Base-by-base conservation (phyloP, 2,888 invertebrate species). In the Apoda limacodes region DNA sequence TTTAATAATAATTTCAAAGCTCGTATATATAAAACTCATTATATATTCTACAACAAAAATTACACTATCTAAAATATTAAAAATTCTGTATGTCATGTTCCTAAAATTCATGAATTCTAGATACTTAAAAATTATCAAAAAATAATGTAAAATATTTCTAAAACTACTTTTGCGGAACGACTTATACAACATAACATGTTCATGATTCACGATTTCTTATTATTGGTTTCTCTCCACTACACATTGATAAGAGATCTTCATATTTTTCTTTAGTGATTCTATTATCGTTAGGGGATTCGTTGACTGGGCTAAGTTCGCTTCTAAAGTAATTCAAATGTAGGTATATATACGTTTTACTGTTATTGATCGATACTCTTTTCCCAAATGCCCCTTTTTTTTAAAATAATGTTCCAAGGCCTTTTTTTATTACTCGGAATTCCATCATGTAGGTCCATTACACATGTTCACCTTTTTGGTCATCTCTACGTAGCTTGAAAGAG, bases 231-330 rank as follows among this genome's bases (percentile, higher is more conserved):
- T 22, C 22, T 22, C 22, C 22, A 12, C 22, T 22, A 22, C 22
- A 22, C 22, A 22, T 22, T 22, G 22, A 22, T 22, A n/a, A 7
- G 6, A 22, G 22, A 22, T 22, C 22, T 6, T 7, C 22, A 22
- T 5, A 22, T 22, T 22, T 22, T 22, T 22, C 22, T 22, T 22
- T 22, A 11, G 22, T 22, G 22, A 22, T 22, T 22, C 22, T 22
- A 5, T 22, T 22, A 22, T 22, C 12, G 5, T 12, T 9, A 12
- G 22, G 22, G 11, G 22, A 22, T 9, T 5, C 12, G 22, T 9
- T 22, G 7, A 22, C 21, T 11, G 7, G 22, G 11, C 12, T 7
- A 22, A 22, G 10, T 22, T 22, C 22, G 12, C 22, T 22, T 22
- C 3, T 21, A 21, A 21, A 21, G 10, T 21, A 10, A 21, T 21